Evolutionary conservation across 2,113 vertebrate species (phyloP).

Genomic region (Dasyurus viverrinus): DNA sequence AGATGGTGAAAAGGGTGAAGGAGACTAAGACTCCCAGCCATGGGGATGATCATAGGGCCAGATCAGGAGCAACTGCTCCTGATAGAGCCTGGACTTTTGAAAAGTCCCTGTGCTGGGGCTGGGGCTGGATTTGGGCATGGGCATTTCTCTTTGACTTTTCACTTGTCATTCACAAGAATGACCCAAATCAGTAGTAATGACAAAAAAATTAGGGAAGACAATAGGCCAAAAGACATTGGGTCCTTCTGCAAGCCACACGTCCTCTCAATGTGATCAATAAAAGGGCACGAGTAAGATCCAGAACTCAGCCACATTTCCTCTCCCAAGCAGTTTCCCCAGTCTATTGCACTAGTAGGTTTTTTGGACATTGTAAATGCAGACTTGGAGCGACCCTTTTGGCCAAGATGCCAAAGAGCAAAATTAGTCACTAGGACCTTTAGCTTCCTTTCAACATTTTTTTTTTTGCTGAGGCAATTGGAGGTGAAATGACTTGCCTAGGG

Average conservation of each 20-base stretch:
- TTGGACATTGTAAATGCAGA: background rate
- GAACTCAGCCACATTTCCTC: background rate
- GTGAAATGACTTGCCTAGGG: too few species aligned
- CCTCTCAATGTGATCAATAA: background rate
- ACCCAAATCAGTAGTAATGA: background rate
- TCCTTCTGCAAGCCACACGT: background rate
- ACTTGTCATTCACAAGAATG: background rate
- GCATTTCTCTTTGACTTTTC: background rate
- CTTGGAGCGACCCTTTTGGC: background rate
- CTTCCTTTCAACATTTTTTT: too few species aligned
- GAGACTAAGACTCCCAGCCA: background rate
- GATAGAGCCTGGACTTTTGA: background rate
- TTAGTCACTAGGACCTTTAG: background rate
- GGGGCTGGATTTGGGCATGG: background rate
- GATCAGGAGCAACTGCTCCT: background rate
- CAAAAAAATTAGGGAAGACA: background rate
- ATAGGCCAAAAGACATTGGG: background rate
- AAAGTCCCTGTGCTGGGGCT: background rate
- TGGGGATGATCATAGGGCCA: background rate
- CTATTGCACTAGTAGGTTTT: background rate
- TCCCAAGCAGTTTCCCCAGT: background rate
- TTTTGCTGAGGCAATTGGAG: too few species aligned
- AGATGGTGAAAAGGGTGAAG: background rate
- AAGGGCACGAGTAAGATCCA: background rate
- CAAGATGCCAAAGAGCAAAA: background rate